A percentile compares a stretch with the other conserved stretches of the same genome.
Evolutionary conservation across 2,888 invertebrate species (phyloP).

Genomic region (Auanema freiburgensis): DNA sequence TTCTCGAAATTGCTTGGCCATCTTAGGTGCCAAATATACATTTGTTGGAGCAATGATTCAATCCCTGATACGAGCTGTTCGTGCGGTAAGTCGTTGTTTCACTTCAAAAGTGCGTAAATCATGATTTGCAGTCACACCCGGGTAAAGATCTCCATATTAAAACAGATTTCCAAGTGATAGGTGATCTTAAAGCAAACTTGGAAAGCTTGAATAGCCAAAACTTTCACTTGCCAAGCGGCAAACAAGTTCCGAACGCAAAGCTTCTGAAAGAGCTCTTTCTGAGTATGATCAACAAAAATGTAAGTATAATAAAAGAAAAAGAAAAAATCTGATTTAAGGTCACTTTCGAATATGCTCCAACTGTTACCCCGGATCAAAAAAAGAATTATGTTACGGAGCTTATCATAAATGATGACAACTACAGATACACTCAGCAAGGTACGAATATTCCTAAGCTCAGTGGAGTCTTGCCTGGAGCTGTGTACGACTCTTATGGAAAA

Average conservation of each 20-base stretch:
- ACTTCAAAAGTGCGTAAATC: not conserved
- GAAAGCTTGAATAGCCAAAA: too few species aligned
- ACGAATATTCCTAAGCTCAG: not conserved
- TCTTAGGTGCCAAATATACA: constrained; percentile 14
- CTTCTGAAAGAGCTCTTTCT: too few species aligned
- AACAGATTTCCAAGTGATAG: not conserved
- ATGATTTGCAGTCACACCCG: not conserved
- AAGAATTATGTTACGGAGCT: constrained; percentile 4
- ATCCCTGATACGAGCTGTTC: constrained; percentile 12
- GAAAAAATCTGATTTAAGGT: not conserved
- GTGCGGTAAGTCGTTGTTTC: constrained; percentile 6
- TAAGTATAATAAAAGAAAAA: not conserved
- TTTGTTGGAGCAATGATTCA: constrained; percentile 23
- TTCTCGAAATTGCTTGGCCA: constrained; percentile 23
- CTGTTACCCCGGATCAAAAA: not conserved
- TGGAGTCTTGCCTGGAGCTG: too few species aligned
- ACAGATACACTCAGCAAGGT: not conserved
- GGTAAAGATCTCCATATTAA: not conserved
- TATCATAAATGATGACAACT: not conserved
- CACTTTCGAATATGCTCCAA: not conserved
- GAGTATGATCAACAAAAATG: too few species aligned
- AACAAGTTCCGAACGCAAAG: too few species aligned
- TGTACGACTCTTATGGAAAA: too few species aligned
- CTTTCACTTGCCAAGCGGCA: too few species aligned
- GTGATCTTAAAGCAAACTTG: too few species aligned